phyloP scores from a whole-genome alignment of 2,113 vertebrate genomes.

The Gymnobelideus leadbeateri region DNA sequence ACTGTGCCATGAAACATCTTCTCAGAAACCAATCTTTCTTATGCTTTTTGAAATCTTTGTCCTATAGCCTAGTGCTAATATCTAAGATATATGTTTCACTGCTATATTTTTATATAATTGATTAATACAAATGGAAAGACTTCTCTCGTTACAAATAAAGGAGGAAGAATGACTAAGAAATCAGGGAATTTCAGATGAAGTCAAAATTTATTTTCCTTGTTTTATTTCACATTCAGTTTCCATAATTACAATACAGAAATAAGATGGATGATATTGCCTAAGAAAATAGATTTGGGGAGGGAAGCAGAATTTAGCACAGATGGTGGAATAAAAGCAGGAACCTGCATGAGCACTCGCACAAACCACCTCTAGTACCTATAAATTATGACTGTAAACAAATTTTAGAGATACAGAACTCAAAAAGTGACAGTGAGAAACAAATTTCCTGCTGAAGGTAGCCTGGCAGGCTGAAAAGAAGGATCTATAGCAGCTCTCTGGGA shows the following conservation, averaged over 20 bases:
- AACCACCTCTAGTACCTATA: too few species aligned
- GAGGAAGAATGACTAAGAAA: background rate
- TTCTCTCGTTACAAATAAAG: background rate
- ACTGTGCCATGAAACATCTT: background rate
- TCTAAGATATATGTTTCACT: background rate
- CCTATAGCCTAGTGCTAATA: background rate
- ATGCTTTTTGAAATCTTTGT: background rate
- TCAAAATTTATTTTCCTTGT: background rate
- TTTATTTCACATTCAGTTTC: background rate
- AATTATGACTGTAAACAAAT: too few species aligned
- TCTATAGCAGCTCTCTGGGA: too few species aligned
- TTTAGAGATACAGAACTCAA: too few species aligned
- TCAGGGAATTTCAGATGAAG: background rate
- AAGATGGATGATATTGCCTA: background rate
- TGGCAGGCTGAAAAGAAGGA: too few species aligned
- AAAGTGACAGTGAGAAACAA: too few species aligned
- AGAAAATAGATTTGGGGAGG: background rate
- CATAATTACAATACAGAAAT: background rate
- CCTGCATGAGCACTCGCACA: too few species aligned
- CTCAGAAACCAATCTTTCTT: background rate
- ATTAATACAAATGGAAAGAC: background rate
- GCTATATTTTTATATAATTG: background rate
- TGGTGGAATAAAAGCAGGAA: too few species aligned
- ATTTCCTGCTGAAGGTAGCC: too few species aligned
- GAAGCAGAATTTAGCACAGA: too few species aligned